Base-by-base conservation (phyloP, 2,888 invertebrate species). In the Drosophila greeni region DNA sequence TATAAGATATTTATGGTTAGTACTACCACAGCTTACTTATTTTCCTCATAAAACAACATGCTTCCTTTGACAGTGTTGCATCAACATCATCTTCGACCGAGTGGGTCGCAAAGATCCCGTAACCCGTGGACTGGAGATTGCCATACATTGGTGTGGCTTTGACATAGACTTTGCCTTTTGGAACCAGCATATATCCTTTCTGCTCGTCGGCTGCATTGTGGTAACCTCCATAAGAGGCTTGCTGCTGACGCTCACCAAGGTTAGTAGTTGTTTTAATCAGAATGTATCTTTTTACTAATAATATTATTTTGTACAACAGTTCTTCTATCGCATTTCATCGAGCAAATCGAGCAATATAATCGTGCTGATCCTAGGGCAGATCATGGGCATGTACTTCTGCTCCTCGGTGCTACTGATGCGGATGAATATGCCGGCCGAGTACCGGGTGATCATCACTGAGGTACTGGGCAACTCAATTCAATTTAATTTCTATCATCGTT, bases 321-420 rank as follows among this genome's bases (percentile, higher is more conserved):
- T 99, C 88, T 99, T 99, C 91, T 98, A 99, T 90, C 97, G 98
- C 84, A 98, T 99, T 85, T 98, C 99, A 0, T 99, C 98, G 78
- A 97, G 96, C 76, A 99, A 99, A 89, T 99, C 98, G 5, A 99
- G 99, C 11, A 99, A 99, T 88, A 95, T 99, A 58, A 98, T 99
- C 75, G 99, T 99, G 4, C 89, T 99, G 52, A 94, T 97, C 71
- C 90, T 99, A 42, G 99, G 99, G 1, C 98, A 99, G 90, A 95
- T 99, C 80, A 99, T 99, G 99, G 99, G 99, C 37, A 99, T 99
- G 99, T 99, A 99, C 87, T 99, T 99, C 90, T 97, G 99, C 55
- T 98, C 98, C 0, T 98, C 97, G 0, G 99, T 99, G 0, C 91
- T 99, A 0, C 90, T 99, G 39, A 97, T 99, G 94, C 91, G 99